Base-by-base conservation (phyloP, 2,113 vertebrate species). In the Pyxicephalus adspersus region DNA sequence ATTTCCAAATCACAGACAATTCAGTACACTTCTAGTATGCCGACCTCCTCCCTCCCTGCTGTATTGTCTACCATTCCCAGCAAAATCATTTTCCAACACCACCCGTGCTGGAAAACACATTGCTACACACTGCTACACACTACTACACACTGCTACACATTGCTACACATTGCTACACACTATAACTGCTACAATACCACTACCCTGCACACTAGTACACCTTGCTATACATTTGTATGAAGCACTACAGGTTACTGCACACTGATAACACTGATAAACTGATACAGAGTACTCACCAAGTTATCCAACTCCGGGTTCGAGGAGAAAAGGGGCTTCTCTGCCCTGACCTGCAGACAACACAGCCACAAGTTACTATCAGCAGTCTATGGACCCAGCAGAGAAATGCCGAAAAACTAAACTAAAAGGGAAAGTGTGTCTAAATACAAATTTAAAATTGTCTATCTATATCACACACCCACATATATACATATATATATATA, bases 291-390 rank as follows among this genome's bases (percentile, higher is more conserved):
- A 87, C 97, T 98, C 95, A 99, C 97, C 96, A 99, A 97, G 95
- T 98, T 99, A 90, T 99, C 97, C 95, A 99, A 85, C 90, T 99
- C 97, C 90, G 97, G 97, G 88, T 99, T 99, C 87, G 97, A 99
- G 90, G 97, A 99, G 92, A 99, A 99, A 92, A 99, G 95, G 90
- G 97, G 97, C 89, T 99, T 99, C 94, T 99, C 97, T 68, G 97
- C 97, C 70, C 97, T 95, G 86, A 99, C 97, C 97, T 99, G 86
- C 2, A n/a, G 52, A 55, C 50, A 55, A 73, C 52, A 60, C 0
- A 31, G 38, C 15, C 28, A 58, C 38, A 5, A 11, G n/a, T 68
- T 22, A 50, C n/a, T 22, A 22, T 34, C 29, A 38, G 28, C 4
- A 1, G 16, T 4, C 58, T 15, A 2, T 64, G 8, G 13, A n/a